Evolutionary conservation across 2,113 vertebrate genomes (phyloP).

Genomic region (Zapornia atra): DNA sequence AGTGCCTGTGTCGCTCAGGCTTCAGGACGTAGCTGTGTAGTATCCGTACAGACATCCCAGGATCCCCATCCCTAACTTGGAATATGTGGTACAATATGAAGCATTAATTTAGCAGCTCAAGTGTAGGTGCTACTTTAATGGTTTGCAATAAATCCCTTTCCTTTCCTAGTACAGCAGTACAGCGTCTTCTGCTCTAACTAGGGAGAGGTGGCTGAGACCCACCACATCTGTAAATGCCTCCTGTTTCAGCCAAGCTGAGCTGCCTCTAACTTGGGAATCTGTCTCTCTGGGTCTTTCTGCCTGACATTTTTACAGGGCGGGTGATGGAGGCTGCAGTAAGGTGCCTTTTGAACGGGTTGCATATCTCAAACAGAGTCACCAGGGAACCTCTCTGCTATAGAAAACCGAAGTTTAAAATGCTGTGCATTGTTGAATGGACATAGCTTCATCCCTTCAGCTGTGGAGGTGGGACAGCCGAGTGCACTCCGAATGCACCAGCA

Average conservation of each 20-base stretch:
- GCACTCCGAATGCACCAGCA: not conserved
- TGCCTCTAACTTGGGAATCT: not conserved
- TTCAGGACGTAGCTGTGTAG: not conserved
- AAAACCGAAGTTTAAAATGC: not conserved
- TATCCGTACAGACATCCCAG: not conserved
- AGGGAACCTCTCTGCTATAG: not conserved
- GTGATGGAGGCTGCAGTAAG: not conserved
- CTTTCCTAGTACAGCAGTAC: not conserved
- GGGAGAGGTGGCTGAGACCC: not conserved
- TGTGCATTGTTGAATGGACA: not conserved
- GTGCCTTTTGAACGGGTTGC: not conserved
- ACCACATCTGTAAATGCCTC: not conserved
- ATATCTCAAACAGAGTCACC: not conserved
- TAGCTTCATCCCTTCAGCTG: not conserved
- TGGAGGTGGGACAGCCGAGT: not conserved
- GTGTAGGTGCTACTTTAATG: not conserved
- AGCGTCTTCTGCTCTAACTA: not conserved
- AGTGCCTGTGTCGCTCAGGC: not conserved
- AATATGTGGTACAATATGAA: not conserved
- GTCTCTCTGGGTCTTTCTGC: not conserved
- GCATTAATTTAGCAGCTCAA: not conserved
- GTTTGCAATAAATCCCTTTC: not conserved
- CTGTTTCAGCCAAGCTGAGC: not conserved
- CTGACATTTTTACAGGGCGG: not conserved
- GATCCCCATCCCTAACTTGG: not conserved